phyloP scores from a whole-genome alignment of 2,888 invertebrate genomes.

The Lasioglossum vierecki region DNA sequence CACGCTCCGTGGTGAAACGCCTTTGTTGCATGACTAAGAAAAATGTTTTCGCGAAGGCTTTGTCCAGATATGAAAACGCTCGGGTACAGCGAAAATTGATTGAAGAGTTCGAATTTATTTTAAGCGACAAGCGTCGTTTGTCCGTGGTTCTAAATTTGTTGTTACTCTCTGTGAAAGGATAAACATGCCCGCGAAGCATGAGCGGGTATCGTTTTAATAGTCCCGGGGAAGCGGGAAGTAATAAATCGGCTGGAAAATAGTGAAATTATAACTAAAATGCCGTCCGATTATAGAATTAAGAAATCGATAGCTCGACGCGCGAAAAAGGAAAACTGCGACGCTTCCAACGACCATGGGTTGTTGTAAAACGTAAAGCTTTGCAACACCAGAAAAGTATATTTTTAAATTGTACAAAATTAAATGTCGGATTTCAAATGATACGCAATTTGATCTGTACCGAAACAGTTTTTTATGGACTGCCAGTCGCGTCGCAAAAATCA shows the following conservation, averaged over 20 bases:
- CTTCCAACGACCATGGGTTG: not conserved
- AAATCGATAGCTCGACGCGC: not conserved
- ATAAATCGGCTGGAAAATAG: conserved; percentile 14
- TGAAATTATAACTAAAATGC: conserved; percentile 13
- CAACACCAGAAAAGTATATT: not conserved
- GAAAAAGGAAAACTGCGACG: not conserved
- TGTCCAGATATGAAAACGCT: not conserved
- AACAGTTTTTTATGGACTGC: not conserved
- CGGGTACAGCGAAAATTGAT: not conserved
- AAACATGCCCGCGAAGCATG: not conserved
- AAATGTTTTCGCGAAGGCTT: not conserved
- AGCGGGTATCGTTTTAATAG: not conserved
- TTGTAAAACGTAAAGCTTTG: not conserved
- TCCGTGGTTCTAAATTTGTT: not conserved
- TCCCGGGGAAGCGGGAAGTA: not conserved
- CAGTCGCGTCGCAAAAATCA: not conserved
- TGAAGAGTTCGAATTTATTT: not conserved
- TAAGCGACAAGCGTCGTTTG: not conserved
- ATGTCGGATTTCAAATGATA: not conserved
- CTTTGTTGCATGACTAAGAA: not conserved
- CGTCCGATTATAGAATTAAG: conserved; percentile 5
- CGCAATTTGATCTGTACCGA: not conserved
- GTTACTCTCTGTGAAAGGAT: not conserved
- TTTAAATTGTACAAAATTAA: not conserved
- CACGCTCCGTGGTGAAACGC: not conserved